Base-by-base conservation (phyloP, 1,140 invertebrate genomes). In the Leptonema lineaticorne region DNA sequence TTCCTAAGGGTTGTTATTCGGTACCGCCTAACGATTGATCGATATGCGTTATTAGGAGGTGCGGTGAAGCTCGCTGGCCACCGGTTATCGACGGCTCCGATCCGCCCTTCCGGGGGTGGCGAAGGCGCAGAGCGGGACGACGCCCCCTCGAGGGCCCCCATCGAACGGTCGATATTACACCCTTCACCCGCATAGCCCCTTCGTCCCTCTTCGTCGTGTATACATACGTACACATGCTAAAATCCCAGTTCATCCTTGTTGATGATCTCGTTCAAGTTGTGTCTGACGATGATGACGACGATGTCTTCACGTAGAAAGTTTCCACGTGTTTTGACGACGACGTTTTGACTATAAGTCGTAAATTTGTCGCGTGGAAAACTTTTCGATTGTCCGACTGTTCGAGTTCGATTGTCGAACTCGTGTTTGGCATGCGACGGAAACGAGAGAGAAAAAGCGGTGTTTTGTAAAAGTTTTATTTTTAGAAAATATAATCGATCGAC, bases 11-110 rank as follows among this genome's bases (percentile, higher is more conserved):
- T n/a, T n/a, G n/a, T 16, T 18, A 5, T 6, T 48, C 50, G 22
- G 18, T 53, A 45, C 16, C 28, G 27, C 57, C 28, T 41, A n/a
- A 59, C 57, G 57, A 16, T 45, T 45, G 59, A 45, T 62, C 59
- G 59, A 62, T 62, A 62, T 45, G 59, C 8, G 59, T 18, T 33
- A 45, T 62, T 33, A 33, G 30, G 7, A 16, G 30, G 37, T 20
- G 22, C n/a, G 59, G 30, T n/a, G n/a, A n/a, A 9, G 59, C 29
- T 26, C 59, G 59, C 59, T 22, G 57, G 24, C 33, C 57, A 26
- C 28, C 57, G 33, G 57, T 33, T 59, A 59, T 59, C 57, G 57
- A 59, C 57, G 57, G 57, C 53, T 8, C 53, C 14, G 5, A 18
- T 26, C 26, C 28, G 56, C 56, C 29, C 33, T 60, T 60, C 59